Base-by-base conservation (phyloP, 2,888 invertebrate species). In the Aspidapion aeneum region DNA sequence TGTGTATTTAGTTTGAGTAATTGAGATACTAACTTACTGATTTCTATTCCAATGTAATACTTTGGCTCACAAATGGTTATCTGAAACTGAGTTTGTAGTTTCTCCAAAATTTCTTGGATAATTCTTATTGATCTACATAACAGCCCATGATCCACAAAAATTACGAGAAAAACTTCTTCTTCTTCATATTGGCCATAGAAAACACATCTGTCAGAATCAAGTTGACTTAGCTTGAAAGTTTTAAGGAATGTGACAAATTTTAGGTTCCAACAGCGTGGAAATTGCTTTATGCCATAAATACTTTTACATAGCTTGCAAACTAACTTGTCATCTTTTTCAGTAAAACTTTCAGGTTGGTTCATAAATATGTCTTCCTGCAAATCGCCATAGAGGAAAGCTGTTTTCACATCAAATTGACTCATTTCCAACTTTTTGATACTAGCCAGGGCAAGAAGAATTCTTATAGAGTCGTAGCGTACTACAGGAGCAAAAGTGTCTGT, bases 351-450 rank as follows among this genome's bases (percentile, higher is more conserved):
- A 48, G 63, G 60, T 20, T 63, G 63, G 17, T 57, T 65, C 65
- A 65, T 67, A 57, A 61, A 65, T 7, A 67, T 55, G 56, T 12
- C 21, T 51, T 65, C 67, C 17, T 9, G 55, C 54, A 62, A 57
- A 12, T 66, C 63, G 18, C 63, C 65, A 57, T 65, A 60, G 3
- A 62, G 21, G 55, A 64, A 64, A 1, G 55, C 64, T n/a, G 63
- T 63, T 54, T 60, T 16, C 1, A 65, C 65, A 58, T 65, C 65
- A 54, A 65, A 66, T n/a, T n/a, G n/a, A n/a, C n/a, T n/a, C n/a
- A n/a, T n/a, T n/a, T n/a, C n/a, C n/a, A n/a, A n/a, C n/a, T 18
- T n/a, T n/a, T n/a, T n/a, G n/a, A n/a, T n/a, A n/a, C n/a, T n/a
- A n/a, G 61, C 64, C 17, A 62, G 22, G 1, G 62, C 62, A 1